Conservation (phyloP, 1,140 invertebrate species). For the Apocrypta bakeri region DNA sequence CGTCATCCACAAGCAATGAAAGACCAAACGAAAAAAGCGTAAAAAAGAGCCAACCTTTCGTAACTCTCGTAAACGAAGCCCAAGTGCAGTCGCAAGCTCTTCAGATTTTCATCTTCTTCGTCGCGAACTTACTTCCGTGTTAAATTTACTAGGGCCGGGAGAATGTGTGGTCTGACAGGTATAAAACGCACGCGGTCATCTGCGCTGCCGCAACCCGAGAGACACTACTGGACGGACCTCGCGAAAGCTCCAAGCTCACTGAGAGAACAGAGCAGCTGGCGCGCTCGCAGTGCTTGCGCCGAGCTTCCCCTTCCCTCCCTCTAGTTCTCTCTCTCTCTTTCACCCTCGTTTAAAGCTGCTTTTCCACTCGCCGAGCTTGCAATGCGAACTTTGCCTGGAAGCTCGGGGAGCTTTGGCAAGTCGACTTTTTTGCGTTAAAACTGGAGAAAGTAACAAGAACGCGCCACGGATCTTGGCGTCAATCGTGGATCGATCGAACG, state of each 20-base stretch:
- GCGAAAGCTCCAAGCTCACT: conserved; percentile 59
- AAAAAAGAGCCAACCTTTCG: neutral
- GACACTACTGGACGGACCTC: neutral
- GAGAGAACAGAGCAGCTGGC: conserved; percentile 42
- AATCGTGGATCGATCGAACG: neutral
- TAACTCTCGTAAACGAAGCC: no score
- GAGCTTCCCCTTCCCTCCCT: conserved; percentile 44
- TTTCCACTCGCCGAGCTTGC: neutral
- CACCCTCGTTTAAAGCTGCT: neutral
- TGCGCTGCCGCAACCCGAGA: neutral
- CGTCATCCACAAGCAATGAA: neutral
- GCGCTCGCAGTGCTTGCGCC: conserved; percentile 51
- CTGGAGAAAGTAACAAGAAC: no score
- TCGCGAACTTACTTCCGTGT: no score
- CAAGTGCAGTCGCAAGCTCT: no score
- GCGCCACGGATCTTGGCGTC: neutral
- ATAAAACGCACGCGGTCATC: neutral
- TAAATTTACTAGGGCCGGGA: neutral
- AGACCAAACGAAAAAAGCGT: neutral
- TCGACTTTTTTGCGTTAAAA: neutral
- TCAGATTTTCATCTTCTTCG: no score
- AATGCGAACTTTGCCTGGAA: neutral
- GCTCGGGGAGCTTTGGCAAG: neutral
- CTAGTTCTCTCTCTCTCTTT: neutral
- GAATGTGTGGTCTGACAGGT: neutral